A percentile compares a stretch with the other conserved stretches of the same genome.
Evolutionary conservation across 2,888 invertebrate species (phyloP).

Genomic region (Tortrix viridana): DNA sequence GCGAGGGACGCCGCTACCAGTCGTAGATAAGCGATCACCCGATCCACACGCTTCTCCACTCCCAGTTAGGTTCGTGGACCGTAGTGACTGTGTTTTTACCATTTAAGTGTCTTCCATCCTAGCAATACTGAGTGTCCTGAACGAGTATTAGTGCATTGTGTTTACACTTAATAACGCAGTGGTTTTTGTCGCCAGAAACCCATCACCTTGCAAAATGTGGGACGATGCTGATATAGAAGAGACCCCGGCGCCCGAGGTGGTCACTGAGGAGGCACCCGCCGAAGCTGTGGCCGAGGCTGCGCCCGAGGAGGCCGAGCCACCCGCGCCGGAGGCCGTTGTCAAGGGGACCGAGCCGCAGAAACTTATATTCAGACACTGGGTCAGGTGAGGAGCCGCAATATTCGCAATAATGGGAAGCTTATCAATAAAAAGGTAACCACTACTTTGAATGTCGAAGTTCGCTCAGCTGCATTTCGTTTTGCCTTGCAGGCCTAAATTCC

Average conservation of each 20-base stretch:
- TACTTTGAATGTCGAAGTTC: neutral
- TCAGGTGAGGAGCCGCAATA: conserved; percentile 79
- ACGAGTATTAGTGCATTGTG: conserved; percentile 23
- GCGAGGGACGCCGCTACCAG: conserved; percentile 64
- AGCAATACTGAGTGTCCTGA: conserved; percentile 3
- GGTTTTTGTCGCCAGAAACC: conserved; percentile 67
- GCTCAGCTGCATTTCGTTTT: conserved; percentile 30
- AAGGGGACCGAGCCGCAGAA: conserved; percentile 85
- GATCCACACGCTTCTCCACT: conserved; percentile 73
- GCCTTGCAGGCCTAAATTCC: conserved; percentile 88
- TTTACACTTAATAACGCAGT: conserved; percentile 45
- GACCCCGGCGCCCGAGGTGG: conserved; percentile 57
- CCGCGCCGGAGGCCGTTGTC: conserved; percentile 67
- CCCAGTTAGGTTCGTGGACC: conserved; percentile 70
- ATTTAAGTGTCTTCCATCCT: conserved; percentile 11
- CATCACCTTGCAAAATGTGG: conserved; percentile 75
- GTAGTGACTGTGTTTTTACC: conserved; percentile 39
- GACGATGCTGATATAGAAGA: conserved; percentile 84
- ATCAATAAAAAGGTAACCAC: neutral
- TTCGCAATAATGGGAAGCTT: too few species aligned
- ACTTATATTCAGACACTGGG: conserved; percentile 92
- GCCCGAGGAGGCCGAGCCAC: conserved; percentile 74
- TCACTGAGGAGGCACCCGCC: conserved; percentile 50
- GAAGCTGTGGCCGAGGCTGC: conserved; percentile 61
- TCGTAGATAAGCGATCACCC: conserved; percentile 77